Conservation (phyloP, 2,113 vertebrate genomes). For the Pogonocichla stellata region DNA sequence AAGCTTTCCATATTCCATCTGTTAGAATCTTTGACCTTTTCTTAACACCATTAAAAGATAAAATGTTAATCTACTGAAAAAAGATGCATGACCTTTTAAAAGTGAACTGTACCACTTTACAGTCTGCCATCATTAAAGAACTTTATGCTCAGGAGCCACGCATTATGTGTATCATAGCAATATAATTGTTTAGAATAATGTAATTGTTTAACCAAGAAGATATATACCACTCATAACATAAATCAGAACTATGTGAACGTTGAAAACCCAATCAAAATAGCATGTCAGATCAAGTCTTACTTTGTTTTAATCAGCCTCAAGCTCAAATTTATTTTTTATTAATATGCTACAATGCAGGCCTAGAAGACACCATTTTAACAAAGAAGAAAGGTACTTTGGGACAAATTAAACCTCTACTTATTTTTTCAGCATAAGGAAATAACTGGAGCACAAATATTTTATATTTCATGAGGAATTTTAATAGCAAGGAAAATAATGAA, state of each 20-base stretch:
- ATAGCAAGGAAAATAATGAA: not conserved
- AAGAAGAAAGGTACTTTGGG: not conserved
- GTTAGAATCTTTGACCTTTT: conserved; percentile 80
- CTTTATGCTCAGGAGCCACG: conserved; percentile 52
- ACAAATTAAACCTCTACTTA: not conserved
- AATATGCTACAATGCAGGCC: not conserved
- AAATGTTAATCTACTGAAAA: conserved; percentile 86
- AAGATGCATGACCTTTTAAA: conserved; percentile 88
- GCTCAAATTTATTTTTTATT: conserved; percentile 18
- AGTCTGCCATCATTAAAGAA: conserved; percentile 54
- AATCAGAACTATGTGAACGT: conserved; percentile 42
- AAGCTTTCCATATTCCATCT: conserved; percentile 74
- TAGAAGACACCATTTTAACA: not conserved
- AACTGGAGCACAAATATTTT: not conserved
- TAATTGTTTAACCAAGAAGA: conserved; percentile 42
- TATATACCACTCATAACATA: not conserved
- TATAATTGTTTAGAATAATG: conserved; percentile 63
- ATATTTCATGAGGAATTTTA: not conserved
- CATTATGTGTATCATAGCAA: conserved; percentile 56
- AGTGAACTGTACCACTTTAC: conserved; percentile 56
- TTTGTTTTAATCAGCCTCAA: conserved; percentile 34
- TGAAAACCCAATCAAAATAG: conserved; percentile 31
- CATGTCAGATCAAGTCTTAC: not conserved
- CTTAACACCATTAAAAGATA: conserved; percentile 83
- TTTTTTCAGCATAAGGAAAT: not conserved